Evolutionary conservation across 2,797 vertebrate species (phyloP).

Genomic region (Rhinophrynus dorsalis): DNA sequence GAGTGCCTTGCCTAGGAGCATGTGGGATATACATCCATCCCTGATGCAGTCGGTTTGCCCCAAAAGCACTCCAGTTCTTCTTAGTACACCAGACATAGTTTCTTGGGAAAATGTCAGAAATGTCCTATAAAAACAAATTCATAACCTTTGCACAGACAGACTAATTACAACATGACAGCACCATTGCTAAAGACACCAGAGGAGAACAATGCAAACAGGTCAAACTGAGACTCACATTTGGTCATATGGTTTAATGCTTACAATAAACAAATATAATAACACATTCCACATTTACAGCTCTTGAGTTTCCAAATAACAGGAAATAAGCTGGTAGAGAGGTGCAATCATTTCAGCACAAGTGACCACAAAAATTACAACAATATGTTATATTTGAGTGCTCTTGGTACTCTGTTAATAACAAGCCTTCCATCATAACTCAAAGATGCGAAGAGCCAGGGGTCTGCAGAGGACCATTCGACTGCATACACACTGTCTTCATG

Average conservation of each 20-base stretch:
- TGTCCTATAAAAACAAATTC: too few relatives aligned
- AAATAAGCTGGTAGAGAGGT: conserved; percentile 41
- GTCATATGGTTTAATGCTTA: conserved; percentile 55
- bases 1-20: too few relatives aligned
- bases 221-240: conserved; percentile 42
- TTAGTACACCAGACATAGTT: too few relatives aligned
- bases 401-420: conserved; percentile 94
- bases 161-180: not conserved
- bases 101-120: too few relatives aligned
- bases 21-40: too few relatives aligned
- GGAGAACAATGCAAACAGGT: conserved; percentile 37
- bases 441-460: conserved; percentile 96
- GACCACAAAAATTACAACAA: conserved; percentile 75
- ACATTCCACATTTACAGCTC: conserved; percentile 20
- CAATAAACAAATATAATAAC: conserved; percentile 55
- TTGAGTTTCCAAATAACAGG: conserved; percentile 32
- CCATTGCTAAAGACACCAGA: not conserved
- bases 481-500: conserved; percentile 97
- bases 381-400: conserved; percentile 93
- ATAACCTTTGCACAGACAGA: too few relatives aligned
- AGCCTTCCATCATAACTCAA: conserved; percentile 95
- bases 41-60: too few relatives aligned
- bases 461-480: conserved; percentile 94
- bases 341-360: conserved; percentile 48
- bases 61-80: too few relatives aligned